Conservation (phyloP, 2,113 vertebrate genomes). For the Brachyistius frenatus region DNA sequence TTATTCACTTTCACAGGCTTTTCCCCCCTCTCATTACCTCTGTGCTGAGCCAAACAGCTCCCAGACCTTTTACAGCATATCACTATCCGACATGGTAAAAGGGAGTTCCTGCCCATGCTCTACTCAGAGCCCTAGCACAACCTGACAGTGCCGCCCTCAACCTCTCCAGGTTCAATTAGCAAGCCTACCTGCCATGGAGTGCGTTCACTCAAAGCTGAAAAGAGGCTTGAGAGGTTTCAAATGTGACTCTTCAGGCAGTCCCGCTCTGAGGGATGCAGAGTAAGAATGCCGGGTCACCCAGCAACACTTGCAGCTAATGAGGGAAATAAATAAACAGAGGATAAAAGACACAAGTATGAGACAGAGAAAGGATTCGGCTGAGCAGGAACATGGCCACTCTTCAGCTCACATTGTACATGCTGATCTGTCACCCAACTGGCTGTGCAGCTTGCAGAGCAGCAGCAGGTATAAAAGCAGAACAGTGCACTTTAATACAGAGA, state of each 20-base stretch:
- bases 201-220: constrained; percentile 30
- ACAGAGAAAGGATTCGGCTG: neutral
- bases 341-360: neutral
- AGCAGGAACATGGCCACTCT: constrained; percentile 2
- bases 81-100: constrained; percentile 38
- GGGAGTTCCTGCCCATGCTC: constrained; percentile 34
- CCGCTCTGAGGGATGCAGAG: constrained; percentile 3
- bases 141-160: constrained; percentile 41
- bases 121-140: constrained; percentile 38
- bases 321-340: constrained; percentile 33
- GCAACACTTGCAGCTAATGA: constrained; percentile 55
- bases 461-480: constrained; percentile 19
- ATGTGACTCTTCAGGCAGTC: constrained; percentile 28
- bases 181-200: constrained; percentile 24
- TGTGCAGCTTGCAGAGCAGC: constrained; percentile 25
- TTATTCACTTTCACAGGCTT: constrained; percentile 11
- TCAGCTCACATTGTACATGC: neutral
- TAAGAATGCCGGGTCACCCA: constrained; percentile 22
- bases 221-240: constrained; percentile 45
- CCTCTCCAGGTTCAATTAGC: constrained; percentile 66
- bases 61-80: constrained; percentile 39
- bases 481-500: neutral
- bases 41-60: constrained; percentile 24
- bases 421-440: constrained; percentile 14
- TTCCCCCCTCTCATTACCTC: constrained; percentile 33